Percentiles rank a stretch among this genome's conserved stretches.
Evolutionary conservation across 2,797 vertebrate species (phyloP).

Genomic region (Phataginus tetradactyla): DNA sequence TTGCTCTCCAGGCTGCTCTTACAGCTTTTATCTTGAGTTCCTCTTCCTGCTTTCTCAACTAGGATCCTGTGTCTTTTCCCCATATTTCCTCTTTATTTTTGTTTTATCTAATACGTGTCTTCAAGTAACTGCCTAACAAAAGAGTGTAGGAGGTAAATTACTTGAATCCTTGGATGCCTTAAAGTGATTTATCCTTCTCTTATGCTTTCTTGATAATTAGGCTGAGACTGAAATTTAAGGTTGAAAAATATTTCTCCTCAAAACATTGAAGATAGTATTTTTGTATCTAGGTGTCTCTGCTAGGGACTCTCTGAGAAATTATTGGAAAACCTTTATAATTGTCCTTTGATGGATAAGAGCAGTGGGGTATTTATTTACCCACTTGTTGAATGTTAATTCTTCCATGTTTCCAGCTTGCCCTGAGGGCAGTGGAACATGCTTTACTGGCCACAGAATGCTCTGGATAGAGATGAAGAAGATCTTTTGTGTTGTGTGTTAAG

Average conservation of each 20-base stretch:
- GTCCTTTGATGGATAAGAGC: not conserved
- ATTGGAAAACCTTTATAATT: not conserved
- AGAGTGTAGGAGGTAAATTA: not conserved
- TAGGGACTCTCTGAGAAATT: not conserved
- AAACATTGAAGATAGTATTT: not conserved
- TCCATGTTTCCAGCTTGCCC: not conserved
- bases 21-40: not conserved
- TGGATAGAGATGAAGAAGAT: not conserved
- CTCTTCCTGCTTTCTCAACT: not conserved
- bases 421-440: not conserved
- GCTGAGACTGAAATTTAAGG: not conserved
- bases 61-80: not conserved
- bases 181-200: not conserved
- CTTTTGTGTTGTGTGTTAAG: not conserved
- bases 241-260: constrained; percentile 36
- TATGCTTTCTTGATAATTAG: constrained; percentile 23
- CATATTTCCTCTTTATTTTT: not conserved
- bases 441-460: not conserved
- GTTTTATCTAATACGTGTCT: not conserved
- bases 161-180: constrained; percentile 12
- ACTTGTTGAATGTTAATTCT: not conserved
- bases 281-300: not conserved
- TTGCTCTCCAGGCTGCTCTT: not conserved
- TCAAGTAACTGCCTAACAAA: not conserved
- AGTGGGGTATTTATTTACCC: not conserved